Evolutionary conservation across 2,888 invertebrate species (phyloP).

Genomic region (Villa cingulata): DNA sequence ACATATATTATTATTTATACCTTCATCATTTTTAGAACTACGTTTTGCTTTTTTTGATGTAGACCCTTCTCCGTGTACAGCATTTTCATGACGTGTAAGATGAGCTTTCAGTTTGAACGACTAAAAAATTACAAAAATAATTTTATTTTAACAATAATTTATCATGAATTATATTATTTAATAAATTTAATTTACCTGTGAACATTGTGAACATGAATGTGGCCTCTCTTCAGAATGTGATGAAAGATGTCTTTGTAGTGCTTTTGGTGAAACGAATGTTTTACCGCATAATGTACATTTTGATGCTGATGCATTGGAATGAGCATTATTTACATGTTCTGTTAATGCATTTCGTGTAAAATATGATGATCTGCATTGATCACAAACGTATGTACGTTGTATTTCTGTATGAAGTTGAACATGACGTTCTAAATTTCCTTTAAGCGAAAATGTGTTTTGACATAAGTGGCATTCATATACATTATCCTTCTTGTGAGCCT

Average conservation of each 20-base stretch:
- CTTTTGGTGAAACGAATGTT: conserved; percentile 32
- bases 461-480: conserved; percentile 37
- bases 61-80: conserved; percentile 31
- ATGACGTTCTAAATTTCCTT: conserved; percentile 35
- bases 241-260: conserved; percentile 33
- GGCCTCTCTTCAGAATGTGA: conserved; percentile 36
- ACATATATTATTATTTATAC: no score
- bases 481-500: conserved; percentile 34
- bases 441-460: conserved; percentile 34
- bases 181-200: conserved; percentile 23
- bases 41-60: conserved; percentile 30
- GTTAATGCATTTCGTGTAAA: conserved; percentile 35
- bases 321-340: conserved; percentile 34
- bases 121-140: no score
- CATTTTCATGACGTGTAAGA: conserved; percentile 34
- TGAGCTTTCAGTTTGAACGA: conserved; percentile 36
- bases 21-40: conserved; percentile 32
- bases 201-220: conserved; percentile 33
- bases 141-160: no score
- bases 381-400: conserved; percentile 35
- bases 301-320: conserved; percentile 32
- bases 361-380: conserved; percentile 34
- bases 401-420: conserved; percentile 35
- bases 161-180: no score
- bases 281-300: conserved; percentile 34